Base-by-base conservation (phyloP, 2,797 vertebrate genomes). In the Galago senegalensis region DNA sequence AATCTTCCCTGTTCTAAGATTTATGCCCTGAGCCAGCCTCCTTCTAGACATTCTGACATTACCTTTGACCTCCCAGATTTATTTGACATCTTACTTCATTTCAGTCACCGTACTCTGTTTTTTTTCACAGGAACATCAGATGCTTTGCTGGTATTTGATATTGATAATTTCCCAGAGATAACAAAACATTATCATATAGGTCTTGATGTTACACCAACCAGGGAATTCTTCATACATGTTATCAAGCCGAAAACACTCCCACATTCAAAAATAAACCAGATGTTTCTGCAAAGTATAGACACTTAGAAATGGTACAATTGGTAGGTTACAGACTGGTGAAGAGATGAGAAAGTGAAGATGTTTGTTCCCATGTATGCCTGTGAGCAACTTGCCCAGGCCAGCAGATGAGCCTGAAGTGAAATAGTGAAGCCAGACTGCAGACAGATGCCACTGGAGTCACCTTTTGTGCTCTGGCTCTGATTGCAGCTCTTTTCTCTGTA, bases 201-300 rank as follows among this genome's bases (percentile, higher is more conserved):
- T 88, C 27, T 85, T 86, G 31, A 90, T 49, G n/a, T 80, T 3
- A 69, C 18, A 21, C 6, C 27, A 89, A 43, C 4, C 6, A 80
- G 37, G 34, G 12, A 94, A 70, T 46, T 87, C 5, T 3, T 86
- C 56, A 0, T 29, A 23, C 29, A 31, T 65, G 25, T 37, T 60
- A 76, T 87, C 31, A 92, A 23, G 60, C 40, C 70, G 82, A 69
- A 87, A 95, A 91, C 21, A 75, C 3, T 65, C 80, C n/a, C 6
- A 79, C 16, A 11, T 63, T n/a, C 18, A 80, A 69, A 94, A 94
- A 21, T 53, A 93, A 73, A 40, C 5, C 31, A 63, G 34, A 92
- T 1, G 7, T 31, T 76, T 77, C 17, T 65, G 8, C 7, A 56
- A 80, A 88, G 8, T 56, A 34, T 37, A 87, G 53, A 58, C 27